Base-by-base conservation (phyloP, 92 coral and sea anemone species). In the Paragorgia papillata region DNA sequence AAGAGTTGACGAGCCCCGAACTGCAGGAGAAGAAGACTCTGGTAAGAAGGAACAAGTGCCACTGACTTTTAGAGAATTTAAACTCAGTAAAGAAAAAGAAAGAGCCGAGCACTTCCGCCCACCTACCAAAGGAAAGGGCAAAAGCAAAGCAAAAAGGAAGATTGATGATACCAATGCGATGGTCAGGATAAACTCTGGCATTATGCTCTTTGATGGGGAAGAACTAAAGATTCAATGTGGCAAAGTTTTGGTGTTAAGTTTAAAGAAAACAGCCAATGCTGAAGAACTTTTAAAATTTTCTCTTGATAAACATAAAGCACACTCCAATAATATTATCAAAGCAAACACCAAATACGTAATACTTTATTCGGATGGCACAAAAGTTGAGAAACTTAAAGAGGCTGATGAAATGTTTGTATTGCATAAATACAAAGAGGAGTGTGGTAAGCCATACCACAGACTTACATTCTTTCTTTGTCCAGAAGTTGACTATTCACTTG, bases 371-470 rank as follows among this genome's bases (percentile, higher is more conserved):
- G 79, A 80, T 70, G 79, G 79, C 29, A 50, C 84, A 40, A 80
- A 57, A 49, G 79, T 80, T 43, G 79, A 66, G n/a, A 67, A 80
- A 26, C 84, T 80, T 26, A 69, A 69, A 69, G 68, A 80, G 54
- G 50, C 71, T 19, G 79, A 80, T 59, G 73, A 69, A 37, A 58
- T 69, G 46, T 80, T 80, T 69, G 59, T 80, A 28, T 55, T 57
- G 58, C 69, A 80, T 56, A 80, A 80, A 26, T 67, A 79, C 56
- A 80, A 80, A 29, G 57, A 64, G 53, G 78, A 80, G 46, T 80
- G 84, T 67, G 75, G 75, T 20, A 80, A 80, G 46, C 62, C 54
- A 49, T 80, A 80, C 59, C 78, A 80, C 51, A 66, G 79, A 80
- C 32, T 70, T 9, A 28, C 61, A 19, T 70, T 70, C 49, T 70